A percentile compares a stretch with the other conserved stretches of the same genome.
These are phyloP conservation scores for Sorex fumeus DNA, from an alignment of 2,113 vertebrate genomes.

Conservation along the genomic window DNA sequence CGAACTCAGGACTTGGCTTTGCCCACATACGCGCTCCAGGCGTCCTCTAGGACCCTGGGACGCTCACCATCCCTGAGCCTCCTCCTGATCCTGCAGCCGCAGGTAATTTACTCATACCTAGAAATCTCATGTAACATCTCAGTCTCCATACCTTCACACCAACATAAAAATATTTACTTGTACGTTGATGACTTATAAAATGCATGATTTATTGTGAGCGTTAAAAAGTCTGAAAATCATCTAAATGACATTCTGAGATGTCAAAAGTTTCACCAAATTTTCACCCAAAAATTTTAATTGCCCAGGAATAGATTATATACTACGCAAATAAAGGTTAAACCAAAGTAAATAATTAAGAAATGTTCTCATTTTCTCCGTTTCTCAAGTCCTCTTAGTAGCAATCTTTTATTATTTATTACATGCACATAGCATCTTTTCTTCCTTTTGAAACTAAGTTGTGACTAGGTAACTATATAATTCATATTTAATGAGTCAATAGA, in stretches of 20 bases:
- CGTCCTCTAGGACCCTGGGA: too few species aligned
- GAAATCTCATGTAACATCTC: too few species aligned
- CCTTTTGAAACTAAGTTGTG: constrained; percentile 27
- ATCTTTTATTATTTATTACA: constrained; percentile 48
- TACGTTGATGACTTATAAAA: too few species aligned
- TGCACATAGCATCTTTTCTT: constrained; percentile 25
- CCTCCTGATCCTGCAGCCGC: too few species aligned
- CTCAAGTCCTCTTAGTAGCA: neutral
- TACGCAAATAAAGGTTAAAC: constrained; percentile 16
- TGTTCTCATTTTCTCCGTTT: constrained; percentile 3
- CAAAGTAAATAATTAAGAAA: constrained; percentile 39
- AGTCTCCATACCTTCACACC: too few species aligned
- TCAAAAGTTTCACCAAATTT: constrained; percentile 32
- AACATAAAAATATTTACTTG: too few species aligned
- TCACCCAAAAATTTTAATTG: constrained; percentile 54
- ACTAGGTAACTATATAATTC: constrained; percentile 44
- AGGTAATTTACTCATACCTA: too few species aligned
- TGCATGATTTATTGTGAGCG: too few species aligned
- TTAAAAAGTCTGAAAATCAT: constrained; percentile 25
- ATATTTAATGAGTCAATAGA: constrained; percentile 17
- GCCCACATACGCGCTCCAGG: too few species aligned
- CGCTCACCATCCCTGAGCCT: too few species aligned
- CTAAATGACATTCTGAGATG: neutral
- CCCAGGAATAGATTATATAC: constrained; percentile 15
- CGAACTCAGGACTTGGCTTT: too few species aligned